These are phyloP conservation scores for Oenanthe melanoleuca DNA, from an alignment of 2,113 vertebrate species.

Conservation along the genomic window DNA sequence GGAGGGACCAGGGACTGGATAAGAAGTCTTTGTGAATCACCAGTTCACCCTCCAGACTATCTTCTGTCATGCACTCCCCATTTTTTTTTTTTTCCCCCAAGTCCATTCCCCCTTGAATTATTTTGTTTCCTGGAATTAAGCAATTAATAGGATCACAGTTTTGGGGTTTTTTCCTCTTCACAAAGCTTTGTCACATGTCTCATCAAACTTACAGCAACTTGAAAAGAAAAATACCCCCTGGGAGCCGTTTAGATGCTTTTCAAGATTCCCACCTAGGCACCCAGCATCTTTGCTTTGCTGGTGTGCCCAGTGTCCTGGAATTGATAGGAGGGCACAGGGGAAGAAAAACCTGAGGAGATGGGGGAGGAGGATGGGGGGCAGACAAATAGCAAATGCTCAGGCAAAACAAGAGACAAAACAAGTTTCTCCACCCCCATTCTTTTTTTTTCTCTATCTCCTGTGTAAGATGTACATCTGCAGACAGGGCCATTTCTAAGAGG, in stretches of 20 bases:
- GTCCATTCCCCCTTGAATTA: background rate
- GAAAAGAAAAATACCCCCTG: constrained; percentile 67
- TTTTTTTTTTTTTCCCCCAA: background rate
- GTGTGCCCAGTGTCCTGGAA: constrained; percentile 27
- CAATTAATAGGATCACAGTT: constrained; percentile 53
- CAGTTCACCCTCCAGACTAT: background rate
- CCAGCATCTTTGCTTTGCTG: constrained; percentile 27
- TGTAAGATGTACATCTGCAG: background rate
- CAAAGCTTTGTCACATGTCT: constrained; percentile 79
- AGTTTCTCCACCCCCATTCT: background rate
- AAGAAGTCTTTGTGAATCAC: constrained; percentile 1
- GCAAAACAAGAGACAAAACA: background rate
- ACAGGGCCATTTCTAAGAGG: background rate
- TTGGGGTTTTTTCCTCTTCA: background rate
- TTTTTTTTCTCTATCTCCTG: background rate
- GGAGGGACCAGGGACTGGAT: background rate
- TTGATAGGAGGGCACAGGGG: constrained; percentile 56
- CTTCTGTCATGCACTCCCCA: background rate
- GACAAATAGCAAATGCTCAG: constrained; percentile 7
- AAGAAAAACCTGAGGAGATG: constrained; percentile 9
- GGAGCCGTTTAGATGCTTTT: constrained; percentile 55
- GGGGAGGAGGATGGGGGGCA: constrained; percentile 26
- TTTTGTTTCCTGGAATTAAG: constrained; percentile 36
- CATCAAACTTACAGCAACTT: constrained; percentile 71
- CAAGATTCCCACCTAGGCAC: constrained; percentile 44